These are phyloP conservation scores for Callithrix jacchus DNA, from an alignment of 2,113 vertebrate genomes.

Conservation along the genomic window DNA sequence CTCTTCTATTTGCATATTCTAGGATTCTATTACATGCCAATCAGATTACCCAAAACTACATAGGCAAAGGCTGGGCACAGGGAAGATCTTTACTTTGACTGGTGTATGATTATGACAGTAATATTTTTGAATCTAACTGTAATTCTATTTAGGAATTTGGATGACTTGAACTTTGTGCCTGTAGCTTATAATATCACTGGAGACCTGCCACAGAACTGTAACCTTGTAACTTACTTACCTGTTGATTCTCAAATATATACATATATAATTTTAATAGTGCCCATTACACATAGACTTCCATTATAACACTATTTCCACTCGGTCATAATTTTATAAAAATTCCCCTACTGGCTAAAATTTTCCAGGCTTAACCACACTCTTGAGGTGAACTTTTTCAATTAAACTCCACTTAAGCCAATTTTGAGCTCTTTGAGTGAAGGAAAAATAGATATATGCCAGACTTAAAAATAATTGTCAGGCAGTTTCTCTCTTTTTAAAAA, in stretches of 20 bases:
- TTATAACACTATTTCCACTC: constrained; percentile 77
- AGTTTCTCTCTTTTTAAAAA: background rate
- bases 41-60: background rate
- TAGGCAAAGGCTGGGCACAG: background rate
- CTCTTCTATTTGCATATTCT: background rate
- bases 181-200: constrained; percentile 26
- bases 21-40: background rate
- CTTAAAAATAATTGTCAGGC: constrained; percentile 65
- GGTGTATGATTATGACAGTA: constrained; percentile 26
- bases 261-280: constrained; percentile 67
- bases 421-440: constrained; percentile 68
- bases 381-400: constrained; percentile 77
- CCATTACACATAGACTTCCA: constrained; percentile 72
- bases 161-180: constrained; percentile 11
- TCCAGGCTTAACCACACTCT: constrained; percentile 74
- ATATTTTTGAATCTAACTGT: constrained; percentile 48
- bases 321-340: constrained; percentile 72
- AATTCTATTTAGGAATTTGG: constrained; percentile 62
- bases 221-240: constrained; percentile 58
- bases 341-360: constrained; percentile 71
- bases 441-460: constrained; percentile 58
- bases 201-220: background rate
- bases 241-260: constrained; percentile 54
- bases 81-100: background rate
- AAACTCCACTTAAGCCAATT: constrained; percentile 75